Percentiles rank a stretch among this genome's conserved stretches.
Evolutionary conservation across 2,113 vertebrate genomes (phyloP).

Genomic region (Calyptomena viridis): DNA sequence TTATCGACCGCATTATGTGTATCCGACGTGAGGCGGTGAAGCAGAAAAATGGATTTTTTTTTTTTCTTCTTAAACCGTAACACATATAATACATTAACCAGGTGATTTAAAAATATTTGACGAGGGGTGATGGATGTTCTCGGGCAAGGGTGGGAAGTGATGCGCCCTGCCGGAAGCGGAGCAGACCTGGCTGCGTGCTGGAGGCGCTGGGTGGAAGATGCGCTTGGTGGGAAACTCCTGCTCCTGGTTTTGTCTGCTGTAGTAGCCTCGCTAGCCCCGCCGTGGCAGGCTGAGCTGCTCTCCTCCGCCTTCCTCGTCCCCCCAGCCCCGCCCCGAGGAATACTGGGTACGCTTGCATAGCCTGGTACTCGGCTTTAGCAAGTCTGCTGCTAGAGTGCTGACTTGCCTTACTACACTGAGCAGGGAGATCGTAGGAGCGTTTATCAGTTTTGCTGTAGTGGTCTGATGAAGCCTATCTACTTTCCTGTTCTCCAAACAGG

Average conservation of each 20-base stretch:
- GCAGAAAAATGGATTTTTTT: neutral
- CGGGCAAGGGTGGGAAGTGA: neutral
- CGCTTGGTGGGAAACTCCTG: conserved; percentile 24
- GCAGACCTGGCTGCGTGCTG: neutral
- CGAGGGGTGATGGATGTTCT: neutral
- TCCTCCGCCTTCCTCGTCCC: neutral
- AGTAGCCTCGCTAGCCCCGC: conserved; percentile 10
- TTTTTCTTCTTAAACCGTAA: accelerated
- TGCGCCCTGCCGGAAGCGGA: neutral
- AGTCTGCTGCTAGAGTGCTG: conserved; percentile 13
- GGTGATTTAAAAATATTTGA: neutral
- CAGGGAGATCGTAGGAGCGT: neutral
- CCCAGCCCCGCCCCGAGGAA: conserved; percentile 13
- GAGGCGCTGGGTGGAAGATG: conserved; percentile 10
- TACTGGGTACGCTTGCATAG: conserved; percentile 16
- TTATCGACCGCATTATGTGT: neutral
- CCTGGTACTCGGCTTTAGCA: neutral
- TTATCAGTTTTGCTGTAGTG: conserved; percentile 21
- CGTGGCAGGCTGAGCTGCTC: conserved; percentile 6
- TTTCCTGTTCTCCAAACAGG: conserved; percentile 65
- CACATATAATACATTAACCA: neutral
- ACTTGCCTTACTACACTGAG: conserved; percentile 2
- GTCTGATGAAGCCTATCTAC: conserved; percentile 51
- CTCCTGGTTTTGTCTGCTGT: conserved; percentile 24
- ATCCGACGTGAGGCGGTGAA: neutral